These are phyloP conservation scores for Cephus pygmeus DNA, from an alignment of 2,888 invertebrate species.

Conservation along the genomic window DNA sequence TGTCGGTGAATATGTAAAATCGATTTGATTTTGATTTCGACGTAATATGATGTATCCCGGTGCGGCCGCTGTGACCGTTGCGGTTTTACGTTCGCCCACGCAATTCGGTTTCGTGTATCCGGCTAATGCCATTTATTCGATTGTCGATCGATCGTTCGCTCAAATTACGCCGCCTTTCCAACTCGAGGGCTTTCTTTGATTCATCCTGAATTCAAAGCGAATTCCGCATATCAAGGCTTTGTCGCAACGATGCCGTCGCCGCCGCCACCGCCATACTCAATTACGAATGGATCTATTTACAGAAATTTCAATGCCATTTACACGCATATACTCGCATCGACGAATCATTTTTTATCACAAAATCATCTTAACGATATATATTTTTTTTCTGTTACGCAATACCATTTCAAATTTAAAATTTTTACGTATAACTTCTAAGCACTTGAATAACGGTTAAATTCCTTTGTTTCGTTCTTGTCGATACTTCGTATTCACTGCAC, in stretches of 20 bases:
- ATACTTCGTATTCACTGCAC: not conserved
- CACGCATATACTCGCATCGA: not conserved
- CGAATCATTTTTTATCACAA: not conserved
- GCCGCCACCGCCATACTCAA: not conserved
- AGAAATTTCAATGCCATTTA: not conserved
- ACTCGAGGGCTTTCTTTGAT: not conserved
- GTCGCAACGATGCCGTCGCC: not conserved
- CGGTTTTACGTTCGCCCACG: conserved; percentile 43
- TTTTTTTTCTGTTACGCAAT: not conserved
- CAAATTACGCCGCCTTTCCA: conserved; percentile 13
- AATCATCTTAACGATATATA: not conserved
- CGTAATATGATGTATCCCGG: conserved; percentile 38
- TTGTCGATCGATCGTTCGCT: conserved; percentile 22
- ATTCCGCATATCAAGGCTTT: not conserved
- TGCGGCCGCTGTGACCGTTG: conserved; percentile 34
- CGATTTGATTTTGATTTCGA: conserved; percentile 39
- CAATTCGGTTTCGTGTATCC: conserved; percentile 44
- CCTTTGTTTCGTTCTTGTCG: not conserved
- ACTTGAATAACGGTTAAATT: not conserved
- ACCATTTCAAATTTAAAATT: not conserved
- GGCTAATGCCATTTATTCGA: conserved; percentile 27
- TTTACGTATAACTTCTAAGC: not conserved
- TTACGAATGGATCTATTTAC: not conserved
- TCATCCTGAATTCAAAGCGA: not conserved
- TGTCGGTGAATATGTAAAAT: conserved; percentile 27